Percentiles rank a stretch among this genome's conserved stretches.
These are phyloP conservation scores for Cherax quadricarinatus DNA, from an alignment of 1,140 invertebrate genomes.

Conservation along the genomic window DNA sequence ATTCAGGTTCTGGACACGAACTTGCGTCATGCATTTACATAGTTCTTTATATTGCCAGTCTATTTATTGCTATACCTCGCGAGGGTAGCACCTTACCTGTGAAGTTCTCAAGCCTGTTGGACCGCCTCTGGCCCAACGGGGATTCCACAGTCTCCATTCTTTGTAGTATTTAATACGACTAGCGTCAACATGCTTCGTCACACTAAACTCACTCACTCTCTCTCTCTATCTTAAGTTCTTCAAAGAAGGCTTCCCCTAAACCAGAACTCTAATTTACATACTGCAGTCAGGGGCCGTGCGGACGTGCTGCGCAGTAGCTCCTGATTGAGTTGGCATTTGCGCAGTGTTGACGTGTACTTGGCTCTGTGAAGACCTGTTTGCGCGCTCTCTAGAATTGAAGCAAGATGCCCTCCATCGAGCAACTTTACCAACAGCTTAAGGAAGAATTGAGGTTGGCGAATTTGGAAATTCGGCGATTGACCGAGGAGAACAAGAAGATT, in stretches of 20 bases:
- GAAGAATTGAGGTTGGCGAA: no score
- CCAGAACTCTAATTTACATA: not conserved
- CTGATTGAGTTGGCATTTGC: no score
- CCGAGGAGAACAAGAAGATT: no score
- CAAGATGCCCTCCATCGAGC: no score
- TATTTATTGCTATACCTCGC: constrained; percentile 56
- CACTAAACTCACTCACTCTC: constrained; percentile 14
- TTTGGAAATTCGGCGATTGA: no score
- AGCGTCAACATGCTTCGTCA: constrained; percentile 45
- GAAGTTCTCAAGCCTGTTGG: constrained; percentile 20
- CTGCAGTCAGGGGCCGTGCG: not conserved
- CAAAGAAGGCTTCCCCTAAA: constrained; percentile 26
- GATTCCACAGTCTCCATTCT: constrained; percentile 50
- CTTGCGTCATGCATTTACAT: constrained; percentile 42
- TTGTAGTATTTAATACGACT: constrained; percentile 26
- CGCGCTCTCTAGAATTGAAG: no score
- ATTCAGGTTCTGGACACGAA: constrained; percentile 24
- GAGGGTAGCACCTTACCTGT: constrained; percentile 39
- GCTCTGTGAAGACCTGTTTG: no score
- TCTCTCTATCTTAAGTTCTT: constrained; percentile 14
- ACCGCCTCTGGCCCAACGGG: not conserved
- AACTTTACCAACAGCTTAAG: no score
- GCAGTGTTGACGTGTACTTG: no score
- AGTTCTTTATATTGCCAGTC: constrained; percentile 65
- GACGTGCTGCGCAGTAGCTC: no score